phyloP scores from a whole-genome alignment of 2,888 invertebrate genomes.

The Philopedon plagiatum region DNA sequence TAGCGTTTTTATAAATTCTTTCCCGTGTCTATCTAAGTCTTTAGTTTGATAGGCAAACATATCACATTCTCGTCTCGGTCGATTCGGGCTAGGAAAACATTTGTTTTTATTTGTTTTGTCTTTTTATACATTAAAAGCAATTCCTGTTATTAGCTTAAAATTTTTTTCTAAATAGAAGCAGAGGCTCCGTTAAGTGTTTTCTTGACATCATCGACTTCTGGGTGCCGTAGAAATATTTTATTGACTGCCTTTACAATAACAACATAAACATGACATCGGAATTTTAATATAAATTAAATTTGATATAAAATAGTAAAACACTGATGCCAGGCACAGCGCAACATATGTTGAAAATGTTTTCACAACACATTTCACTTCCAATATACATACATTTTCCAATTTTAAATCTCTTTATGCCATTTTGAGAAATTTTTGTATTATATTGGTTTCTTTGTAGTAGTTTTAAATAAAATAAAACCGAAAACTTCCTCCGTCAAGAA shows the following conservation, averaged over 20 bases:
- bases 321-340: conserved; percentile 14
- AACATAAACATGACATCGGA: conserved; percentile 5
- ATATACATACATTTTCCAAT: conserved; percentile 22
- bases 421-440: conserved; percentile 19
- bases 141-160: too few species aligned
- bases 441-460: conserved; percentile 18
- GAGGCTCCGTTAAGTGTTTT: too few species aligned
- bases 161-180: too few species aligned
- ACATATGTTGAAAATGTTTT: conserved; percentile 18
- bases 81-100: conserved; percentile 19
- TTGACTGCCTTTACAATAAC: too few species aligned
- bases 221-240: too few species aligned
- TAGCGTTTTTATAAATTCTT: conserved; percentile 40
- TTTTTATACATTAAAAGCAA: conserved; percentile 14
- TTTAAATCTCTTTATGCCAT: conserved; percentile 7
- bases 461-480: conserved; percentile 9
- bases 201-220: too few species aligned
- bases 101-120: conserved; percentile 15
- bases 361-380: conserved; percentile 20
- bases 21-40: conserved; percentile 31
- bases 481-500: neutral
- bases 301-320: conserved; percentile 6
- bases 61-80: conserved; percentile 37
- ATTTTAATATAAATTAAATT: conserved; percentile 4
- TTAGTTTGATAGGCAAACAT: conserved; percentile 43